Evolutionary conservation across 2,113 vertebrate species (phyloP), one percentile per base, ranked within the genome.

Genomic region (Lepus timidus): DNA sequence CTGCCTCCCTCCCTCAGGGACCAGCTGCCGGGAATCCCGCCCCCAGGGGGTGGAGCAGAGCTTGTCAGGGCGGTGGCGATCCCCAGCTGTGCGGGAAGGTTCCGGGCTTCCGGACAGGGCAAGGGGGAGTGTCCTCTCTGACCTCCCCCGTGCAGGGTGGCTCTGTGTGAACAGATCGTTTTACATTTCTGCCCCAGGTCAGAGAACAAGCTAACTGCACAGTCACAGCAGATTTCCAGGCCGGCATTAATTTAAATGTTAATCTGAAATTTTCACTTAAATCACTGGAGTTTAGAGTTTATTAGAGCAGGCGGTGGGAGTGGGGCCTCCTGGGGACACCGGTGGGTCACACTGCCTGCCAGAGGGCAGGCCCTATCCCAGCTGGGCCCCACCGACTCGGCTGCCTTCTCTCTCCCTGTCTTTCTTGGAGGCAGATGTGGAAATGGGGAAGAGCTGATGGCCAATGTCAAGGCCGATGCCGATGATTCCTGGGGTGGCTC

Each of bases 171-270:
- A 73, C 84, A 89, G 91, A 96, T 96, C 91, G 95, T 97, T 97
- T 97, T 75, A 51, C 27, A 93, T 96, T 94, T 96, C 95, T 0
- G 96, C 97, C 97, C 97, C 96, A 93, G 97, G 97, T 97, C 97
- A 97, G 94, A 97, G 96, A 97, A 95, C 92, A 96, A 49, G 96
- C 94, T 94, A 96, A 73, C 96, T 9, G 17, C 76, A 81, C 61
- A 94, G 96, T 95, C 96, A 97, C 93, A 76, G 68, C 89, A 51
- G 95, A 95, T 94, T 97, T 96, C 86, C n/a, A 95, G 96, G 94
- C 96, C 93, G 19, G 96, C 92, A 78, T 97, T 97, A 91, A 97
- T 97, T 97, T 97, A 97, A 97, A 97, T 97, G 97, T 97, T 97
- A 97, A 97, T 97, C 97, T 97, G 96, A 93, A 97, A 95, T 88